phyloP scores from a whole-genome alignment of 2,888 invertebrate genomes.

The Caenorhabditis sp. region DNA sequence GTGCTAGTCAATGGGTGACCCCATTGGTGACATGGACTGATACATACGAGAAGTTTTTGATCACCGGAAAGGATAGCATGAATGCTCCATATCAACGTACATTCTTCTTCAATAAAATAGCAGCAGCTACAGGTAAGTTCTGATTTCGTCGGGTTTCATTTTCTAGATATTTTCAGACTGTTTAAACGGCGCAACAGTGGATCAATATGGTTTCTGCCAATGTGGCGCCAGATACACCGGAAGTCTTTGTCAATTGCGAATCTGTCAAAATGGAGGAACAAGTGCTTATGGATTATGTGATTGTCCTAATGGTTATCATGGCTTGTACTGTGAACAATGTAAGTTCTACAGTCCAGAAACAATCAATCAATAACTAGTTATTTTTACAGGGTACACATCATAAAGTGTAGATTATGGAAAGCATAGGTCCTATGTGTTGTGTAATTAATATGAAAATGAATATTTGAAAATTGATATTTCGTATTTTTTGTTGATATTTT shows the following conservation, averaged over 20 bases:
- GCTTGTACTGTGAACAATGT: slow-evolving; percentile 45
- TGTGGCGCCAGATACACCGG: slow-evolving; percentile 30
- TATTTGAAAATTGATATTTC: too few relatives aligned
- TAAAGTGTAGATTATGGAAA: not conserved
- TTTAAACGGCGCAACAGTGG: slow-evolving; percentile 22
- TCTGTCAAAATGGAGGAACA: slow-evolving; percentile 45
- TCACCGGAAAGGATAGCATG: slow-evolving; percentile 34
- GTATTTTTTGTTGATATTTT: too few relatives aligned
- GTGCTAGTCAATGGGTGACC: slow-evolving; percentile 49
- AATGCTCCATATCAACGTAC: slow-evolving; percentile 35
- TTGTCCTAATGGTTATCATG: slow-evolving; percentile 49
- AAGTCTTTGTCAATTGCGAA: slow-evolving; percentile 21
- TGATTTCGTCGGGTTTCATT: too few relatives aligned
- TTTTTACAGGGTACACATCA: slow-evolving; percentile 15
- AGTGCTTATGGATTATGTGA: slow-evolving; percentile 44
- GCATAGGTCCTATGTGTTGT: not conserved
- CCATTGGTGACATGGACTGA: slow-evolving; percentile 22
- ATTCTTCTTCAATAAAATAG: slow-evolving; percentile 39
- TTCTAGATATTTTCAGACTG: too few relatives aligned
- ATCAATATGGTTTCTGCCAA: slow-evolving; percentile 30
- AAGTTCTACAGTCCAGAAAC: slow-evolving; percentile 2
- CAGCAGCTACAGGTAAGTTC: too few relatives aligned
- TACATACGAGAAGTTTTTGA: slow-evolving; percentile 36
- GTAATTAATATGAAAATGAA: not conserved
- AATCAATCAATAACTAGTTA: not conserved